These are phyloP conservation scores for Puntigrus tetrazona DNA, from an alignment of 2,113 vertebrate species.

Conservation along the genomic window DNA sequence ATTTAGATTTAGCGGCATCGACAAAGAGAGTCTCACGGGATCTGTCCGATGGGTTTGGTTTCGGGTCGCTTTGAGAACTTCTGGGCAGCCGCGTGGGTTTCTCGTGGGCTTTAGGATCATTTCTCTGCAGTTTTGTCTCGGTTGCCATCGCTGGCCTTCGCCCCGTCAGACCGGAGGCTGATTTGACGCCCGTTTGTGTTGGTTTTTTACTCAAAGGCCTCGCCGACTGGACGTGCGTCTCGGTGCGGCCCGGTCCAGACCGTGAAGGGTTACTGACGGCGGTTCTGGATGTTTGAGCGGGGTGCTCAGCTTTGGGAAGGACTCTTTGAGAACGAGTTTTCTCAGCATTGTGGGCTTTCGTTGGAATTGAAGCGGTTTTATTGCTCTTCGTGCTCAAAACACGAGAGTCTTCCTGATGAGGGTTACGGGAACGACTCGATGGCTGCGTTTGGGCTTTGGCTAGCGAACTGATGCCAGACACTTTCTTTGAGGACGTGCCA, in stretches of 20 bases:
- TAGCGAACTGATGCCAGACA: neutral
- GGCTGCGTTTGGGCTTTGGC: neutral
- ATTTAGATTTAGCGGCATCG: constrained; percentile 6
- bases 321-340: neutral
- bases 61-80: neutral
- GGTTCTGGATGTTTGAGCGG: neutral
- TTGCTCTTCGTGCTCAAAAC: neutral
- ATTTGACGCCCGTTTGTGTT: neutral
- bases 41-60: neutral
- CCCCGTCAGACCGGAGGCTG: neutral
- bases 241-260: neutral
- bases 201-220: neutral
- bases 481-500: constrained; percentile 1
- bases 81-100: neutral
- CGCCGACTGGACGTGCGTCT: neutral
- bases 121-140: neutral
- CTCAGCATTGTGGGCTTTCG: neutral
- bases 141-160: neutral
- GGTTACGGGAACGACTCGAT: neutral
- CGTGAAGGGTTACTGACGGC: neutral
- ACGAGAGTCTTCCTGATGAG: neutral
- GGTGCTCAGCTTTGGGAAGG: constrained; percentile 8
- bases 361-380: neutral
- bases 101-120: neutral
- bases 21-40: neutral